Conservation (phyloP, 2,113 vertebrate species). For the Mastomys natalensis region DNA sequence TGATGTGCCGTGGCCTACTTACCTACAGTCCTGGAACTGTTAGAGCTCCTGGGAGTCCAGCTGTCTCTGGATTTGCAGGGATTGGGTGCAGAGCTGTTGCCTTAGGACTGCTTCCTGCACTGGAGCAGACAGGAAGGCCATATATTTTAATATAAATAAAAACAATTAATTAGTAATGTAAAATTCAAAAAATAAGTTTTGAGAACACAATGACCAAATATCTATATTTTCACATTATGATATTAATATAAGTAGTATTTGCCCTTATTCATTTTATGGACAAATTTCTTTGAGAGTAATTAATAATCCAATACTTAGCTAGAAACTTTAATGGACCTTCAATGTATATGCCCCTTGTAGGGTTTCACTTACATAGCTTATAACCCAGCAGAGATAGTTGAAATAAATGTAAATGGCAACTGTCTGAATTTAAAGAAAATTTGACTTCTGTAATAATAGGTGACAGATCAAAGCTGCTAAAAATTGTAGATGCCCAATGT, state of each 20-base stretch:
- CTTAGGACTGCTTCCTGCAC: no score
- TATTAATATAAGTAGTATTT: neutral
- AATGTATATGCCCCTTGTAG: neutral
- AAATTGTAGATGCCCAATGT: neutral
- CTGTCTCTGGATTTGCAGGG: no score
- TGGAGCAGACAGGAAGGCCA: no score
- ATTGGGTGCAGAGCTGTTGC: no score
- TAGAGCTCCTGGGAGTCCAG: no score
- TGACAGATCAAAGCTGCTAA: neutral
- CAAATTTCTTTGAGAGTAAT: neutral
- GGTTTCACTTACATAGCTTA: neutral
- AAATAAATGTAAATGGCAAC: neutral
- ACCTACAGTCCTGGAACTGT: no score
- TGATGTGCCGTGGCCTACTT: no score
- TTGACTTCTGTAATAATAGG: neutral
- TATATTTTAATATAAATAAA: conserved; percentile 13
- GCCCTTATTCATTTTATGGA: neutral
- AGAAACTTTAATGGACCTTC: accelerated
- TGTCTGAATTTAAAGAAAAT: neutral
- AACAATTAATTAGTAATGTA: neutral
- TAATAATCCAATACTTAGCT: neutral
- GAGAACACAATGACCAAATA: neutral
- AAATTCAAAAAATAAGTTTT: neutral
- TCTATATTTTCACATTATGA: neutral
- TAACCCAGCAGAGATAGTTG: neutral